Base-by-base conservation (phyloP, 1,140 invertebrate species). In the Pseudoatta argentina region DNA sequence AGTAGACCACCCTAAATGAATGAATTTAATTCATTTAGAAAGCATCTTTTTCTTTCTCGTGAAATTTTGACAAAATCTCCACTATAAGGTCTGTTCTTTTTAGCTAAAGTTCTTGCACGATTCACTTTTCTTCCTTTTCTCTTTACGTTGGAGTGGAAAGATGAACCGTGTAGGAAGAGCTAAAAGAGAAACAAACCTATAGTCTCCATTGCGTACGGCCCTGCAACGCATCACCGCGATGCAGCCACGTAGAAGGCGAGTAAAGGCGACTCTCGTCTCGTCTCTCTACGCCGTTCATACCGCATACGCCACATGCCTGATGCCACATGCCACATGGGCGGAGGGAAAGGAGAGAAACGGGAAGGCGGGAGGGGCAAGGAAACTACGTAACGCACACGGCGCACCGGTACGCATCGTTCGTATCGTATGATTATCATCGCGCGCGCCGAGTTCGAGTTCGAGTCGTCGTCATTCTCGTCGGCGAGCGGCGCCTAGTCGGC, bases 241-340 rank as follows among this genome's bases (percentile, higher is more conserved):
- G 14, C 76, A 14, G 77, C 77, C 77, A 81, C 77, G 77, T 81
- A 77, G 16, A 77, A 44, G 39, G 10, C 39, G 8, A 64, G 4
- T 27, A 27, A 51, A 51, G 24, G 16, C 3, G 21, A 21, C 34
- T 34, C 27, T 55, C 66, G 30, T 48, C 66, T 39, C 63, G 30
- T 48, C 66, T 39, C 63, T 66, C 1, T 10, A 6, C 18, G 27
- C 18, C 7, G 7, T 6, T 39, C 55, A 1, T 57, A 21, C 5
- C 53, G 55, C n/a, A 57, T 21, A 57, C n/a, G n/a, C 8, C 30
- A 34, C 30, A 34, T 34, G 30, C 30, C 30, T 34, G 30, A 6
- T 34, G 6, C 30, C 30, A 30, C 30, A 30, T 30, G 30, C 14
- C 57, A 57, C 7, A 12, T 12, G 21, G 14, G 24, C 24, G 24